phyloP scores from a whole-genome alignment of 2,888 invertebrate genomes.

The Choristoneura rosaceana region DNA sequence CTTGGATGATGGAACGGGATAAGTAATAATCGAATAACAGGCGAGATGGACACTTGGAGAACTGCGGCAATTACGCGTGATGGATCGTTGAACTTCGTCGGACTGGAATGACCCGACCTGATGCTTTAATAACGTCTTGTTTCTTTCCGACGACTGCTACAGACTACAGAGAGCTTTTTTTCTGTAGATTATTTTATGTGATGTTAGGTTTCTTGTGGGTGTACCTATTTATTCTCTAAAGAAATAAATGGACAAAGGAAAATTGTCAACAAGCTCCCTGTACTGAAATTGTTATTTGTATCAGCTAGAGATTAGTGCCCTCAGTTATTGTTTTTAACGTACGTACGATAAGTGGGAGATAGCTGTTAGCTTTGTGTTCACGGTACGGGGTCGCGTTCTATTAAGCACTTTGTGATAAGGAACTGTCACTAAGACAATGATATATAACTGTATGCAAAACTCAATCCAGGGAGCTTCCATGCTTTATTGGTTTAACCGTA shows the following conservation, averaged over 20 bases:
- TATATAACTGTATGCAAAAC: background rate
- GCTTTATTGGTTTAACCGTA: too few species aligned
- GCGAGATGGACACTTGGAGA: slow-evolving; percentile 64
- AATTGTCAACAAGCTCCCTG: background rate
- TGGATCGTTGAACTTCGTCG: slow-evolving; percentile 73
- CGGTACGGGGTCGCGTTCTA: too few species aligned
- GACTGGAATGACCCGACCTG: slow-evolving; percentile 64
- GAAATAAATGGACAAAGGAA: background rate
- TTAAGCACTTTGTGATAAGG: too few species aligned
- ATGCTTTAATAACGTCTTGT: slow-evolving; percentile 74
- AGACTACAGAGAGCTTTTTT: slow-evolving; percentile 63
- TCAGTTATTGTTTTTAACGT: background rate
- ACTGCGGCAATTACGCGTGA: slow-evolving; percentile 76
- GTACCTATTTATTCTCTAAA: background rate
- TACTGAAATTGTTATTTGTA: background rate
- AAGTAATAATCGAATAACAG: slow-evolving; percentile 70
- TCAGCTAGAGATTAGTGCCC: background rate
- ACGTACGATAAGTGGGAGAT: background rate
- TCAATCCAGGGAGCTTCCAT: background rate
- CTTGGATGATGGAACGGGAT: slow-evolving; percentile 51
- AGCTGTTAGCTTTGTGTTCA: background rate
- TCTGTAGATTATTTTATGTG: background rate
- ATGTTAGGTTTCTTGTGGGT: background rate
- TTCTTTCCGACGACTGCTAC: slow-evolving; percentile 61
- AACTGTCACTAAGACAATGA: background rate